A percentile compares a stretch with the other conserved stretches of the same genome.
phyloP scores from a whole-genome alignment of 2,113 vertebrate species.

The Cisticola juncidis region DNA sequence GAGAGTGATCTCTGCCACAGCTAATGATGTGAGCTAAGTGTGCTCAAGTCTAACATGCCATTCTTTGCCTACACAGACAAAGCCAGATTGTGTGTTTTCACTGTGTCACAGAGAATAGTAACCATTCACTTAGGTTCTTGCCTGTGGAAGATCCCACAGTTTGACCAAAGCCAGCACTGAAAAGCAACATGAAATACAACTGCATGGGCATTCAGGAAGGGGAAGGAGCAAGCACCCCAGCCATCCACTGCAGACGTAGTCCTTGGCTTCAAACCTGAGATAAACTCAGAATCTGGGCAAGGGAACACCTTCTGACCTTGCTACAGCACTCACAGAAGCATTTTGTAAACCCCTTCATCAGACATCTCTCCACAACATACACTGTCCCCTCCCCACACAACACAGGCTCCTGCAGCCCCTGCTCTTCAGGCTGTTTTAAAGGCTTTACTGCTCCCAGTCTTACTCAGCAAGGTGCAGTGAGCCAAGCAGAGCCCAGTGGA shows the following conservation, averaged over 20 bases:
- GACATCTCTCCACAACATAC: neutral
- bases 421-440: neutral
- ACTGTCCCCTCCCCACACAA: fast-evolving
- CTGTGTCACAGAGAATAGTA: neutral
- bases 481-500: neutral
- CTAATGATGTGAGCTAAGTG: neutral
- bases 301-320: neutral
- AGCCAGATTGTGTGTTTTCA: neutral
- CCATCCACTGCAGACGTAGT: neutral
- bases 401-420: neutral
- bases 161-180: neutral
- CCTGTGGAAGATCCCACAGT: neutral
- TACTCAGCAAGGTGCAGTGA: neutral
- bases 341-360: neutral
- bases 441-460: neutral
- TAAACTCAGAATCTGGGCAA: neutral
- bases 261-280: neutral
- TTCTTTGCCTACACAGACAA: neutral
- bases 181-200: neutral
- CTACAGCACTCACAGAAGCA: neutral
- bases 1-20: neutral
- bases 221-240: neutral
- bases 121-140: neutral
- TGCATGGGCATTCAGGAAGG: neutral
- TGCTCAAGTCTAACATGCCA: neutral